phyloP scores from a whole-genome alignment of 1,140 invertebrate genomes.

The Drosophila rhopaloa region DNA sequence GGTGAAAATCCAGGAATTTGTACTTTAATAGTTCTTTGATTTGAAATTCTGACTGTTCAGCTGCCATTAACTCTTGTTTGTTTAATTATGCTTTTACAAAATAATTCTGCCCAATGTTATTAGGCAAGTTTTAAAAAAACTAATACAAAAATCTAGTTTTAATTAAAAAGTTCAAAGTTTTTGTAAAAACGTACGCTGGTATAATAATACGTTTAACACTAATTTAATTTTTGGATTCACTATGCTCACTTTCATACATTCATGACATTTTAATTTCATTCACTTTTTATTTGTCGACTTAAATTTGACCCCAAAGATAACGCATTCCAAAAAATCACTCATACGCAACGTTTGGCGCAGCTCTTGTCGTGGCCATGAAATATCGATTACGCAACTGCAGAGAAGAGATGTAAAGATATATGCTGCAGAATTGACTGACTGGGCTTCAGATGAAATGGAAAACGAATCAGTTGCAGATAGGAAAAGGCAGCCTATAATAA shows the following conservation, averaged over 20 bases:
- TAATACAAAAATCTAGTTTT: too few species aligned
- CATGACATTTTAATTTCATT: constrained; percentile 7
- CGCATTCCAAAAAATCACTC: constrained; percentile 66
- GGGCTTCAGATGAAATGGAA: constrained; percentile 50
- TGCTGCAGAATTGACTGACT: constrained; percentile 42
- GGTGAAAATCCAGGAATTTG: neutral
- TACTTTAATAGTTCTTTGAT: neutral
- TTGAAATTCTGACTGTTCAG: too few species aligned
- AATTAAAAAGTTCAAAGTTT: too few species aligned
- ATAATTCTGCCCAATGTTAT: too few species aligned
- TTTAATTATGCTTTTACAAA: too few species aligned
- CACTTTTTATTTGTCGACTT: constrained; percentile 10
- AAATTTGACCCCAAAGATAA: constrained; percentile 27
- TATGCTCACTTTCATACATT: too few species aligned
- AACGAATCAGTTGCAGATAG: constrained; percentile 59
- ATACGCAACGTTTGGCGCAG: constrained; percentile 66
- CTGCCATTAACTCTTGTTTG: too few species aligned
- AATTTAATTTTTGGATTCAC: too few species aligned
- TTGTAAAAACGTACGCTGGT: too few species aligned
- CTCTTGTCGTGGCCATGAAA: constrained; percentile 70
- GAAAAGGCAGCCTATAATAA: too few species aligned
- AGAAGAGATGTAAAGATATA: constrained; percentile 3
- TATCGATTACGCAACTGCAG: constrained; percentile 73
- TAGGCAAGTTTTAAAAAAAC: too few species aligned
- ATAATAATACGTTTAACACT: too few species aligned